Base-by-base conservation (phyloP, 2,113 vertebrate species). In the Poicephalus gulielmi region DNA sequence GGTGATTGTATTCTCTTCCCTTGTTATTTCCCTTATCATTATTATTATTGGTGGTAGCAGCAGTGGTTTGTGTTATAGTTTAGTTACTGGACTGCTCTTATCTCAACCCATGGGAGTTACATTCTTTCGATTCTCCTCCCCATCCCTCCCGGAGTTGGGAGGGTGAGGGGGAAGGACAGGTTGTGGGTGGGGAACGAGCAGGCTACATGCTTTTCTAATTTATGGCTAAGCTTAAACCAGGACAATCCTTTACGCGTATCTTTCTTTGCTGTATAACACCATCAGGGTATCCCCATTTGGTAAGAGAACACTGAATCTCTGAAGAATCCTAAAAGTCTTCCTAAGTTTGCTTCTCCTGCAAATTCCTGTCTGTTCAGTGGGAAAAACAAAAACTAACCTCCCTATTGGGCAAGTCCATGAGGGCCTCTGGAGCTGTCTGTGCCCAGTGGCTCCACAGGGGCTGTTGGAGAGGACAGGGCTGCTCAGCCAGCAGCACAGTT, bases 321-420 rank as follows among this genome's bases (percentile, higher is more conserved):
- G 30, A 71, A 75, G 30, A 73, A 62, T 60, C 43, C 53, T 75
- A 17, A 11, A 87, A 63, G 55, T 76, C 35, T 44, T 76, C 24
- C 15, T n/a, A 64, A 35, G 52, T 79, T 92, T 79, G 35, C 23
- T 87, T 91, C 62, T 82, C 35, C 57, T 69, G 52, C 67, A 90
- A 3, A 60, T 68, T 28, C 33, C 31, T 16, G 3, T 66, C 85
- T 73, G n/a, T 93, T 92, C 63, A 79, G 27, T 52, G n/a, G 64
- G 79, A 86, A 52, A 69, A 57, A 44, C 33, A 62, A 80, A 60
- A 49, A 28, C 4, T 73, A 17, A 55, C 18, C 16, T 75, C 7
- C 5, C 17, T 74, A 30, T 49, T 2, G 25, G 28, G 31, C 68
- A 31, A 23, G 53, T 28, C n/a, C 0, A 0, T 28, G 22, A 35